phyloP scores from a whole-genome alignment of 1,140 invertebrate species.

The Monochamus saltuarius region DNA sequence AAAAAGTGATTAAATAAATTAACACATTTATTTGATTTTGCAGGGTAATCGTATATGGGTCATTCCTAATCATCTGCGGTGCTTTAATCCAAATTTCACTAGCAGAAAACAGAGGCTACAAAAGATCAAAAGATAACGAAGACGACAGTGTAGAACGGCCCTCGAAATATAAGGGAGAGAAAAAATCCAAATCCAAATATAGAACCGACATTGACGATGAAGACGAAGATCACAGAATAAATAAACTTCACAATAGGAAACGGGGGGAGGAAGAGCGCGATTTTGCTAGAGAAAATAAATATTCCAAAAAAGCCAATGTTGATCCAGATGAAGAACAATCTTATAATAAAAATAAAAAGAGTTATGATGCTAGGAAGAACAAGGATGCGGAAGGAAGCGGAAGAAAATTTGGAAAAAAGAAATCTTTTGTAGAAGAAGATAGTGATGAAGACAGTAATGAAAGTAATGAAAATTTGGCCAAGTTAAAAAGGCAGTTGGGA shows the following conservation, averaged over 20 bases:
- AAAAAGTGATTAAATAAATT: too few relatives aligned
- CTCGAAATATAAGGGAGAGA: neutral
- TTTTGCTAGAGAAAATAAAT: too few relatives aligned
- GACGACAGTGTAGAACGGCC: neutral
- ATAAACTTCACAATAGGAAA: neutral
- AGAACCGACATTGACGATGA: neutral
- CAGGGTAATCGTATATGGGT: too few relatives aligned
- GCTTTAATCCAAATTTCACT: too few relatives aligned
- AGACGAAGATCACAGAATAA: neutral
- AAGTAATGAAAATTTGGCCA: too few relatives aligned
- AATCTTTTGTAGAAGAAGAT: conserved; percentile 5
- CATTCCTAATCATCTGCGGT: too few relatives aligned
- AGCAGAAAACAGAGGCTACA: neutral
- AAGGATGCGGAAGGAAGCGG: conserved; percentile 13
- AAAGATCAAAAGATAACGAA: neutral
- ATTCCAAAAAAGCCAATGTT: neutral
- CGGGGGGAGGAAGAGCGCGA: neutral
- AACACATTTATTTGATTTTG: too few relatives aligned
- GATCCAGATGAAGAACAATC: conserved; percentile 7
- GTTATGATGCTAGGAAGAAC: neutral
- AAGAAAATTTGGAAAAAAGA: neutral
- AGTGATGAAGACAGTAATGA: conserved; percentile 14
- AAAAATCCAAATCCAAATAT: neutral
- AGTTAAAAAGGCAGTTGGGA: neutral
- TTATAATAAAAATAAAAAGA: neutral